Evolutionary conservation across 2,888 invertebrate species (phyloP), one percentile per base, ranked within the genome.

Genomic region (Epinotia ramella): DNA sequence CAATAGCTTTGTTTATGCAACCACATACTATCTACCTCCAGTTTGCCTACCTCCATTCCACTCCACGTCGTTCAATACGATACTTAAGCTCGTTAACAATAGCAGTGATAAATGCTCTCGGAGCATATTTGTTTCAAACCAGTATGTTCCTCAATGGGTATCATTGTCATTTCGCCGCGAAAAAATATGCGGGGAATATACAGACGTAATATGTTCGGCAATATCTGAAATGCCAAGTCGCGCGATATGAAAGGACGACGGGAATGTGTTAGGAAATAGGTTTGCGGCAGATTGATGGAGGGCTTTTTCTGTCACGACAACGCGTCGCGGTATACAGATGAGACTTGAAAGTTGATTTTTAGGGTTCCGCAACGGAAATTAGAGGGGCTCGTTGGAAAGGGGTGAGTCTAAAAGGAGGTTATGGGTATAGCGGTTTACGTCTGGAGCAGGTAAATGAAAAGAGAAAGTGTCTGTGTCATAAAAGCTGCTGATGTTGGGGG

Each of bases 241-340:
- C 73, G 84, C 87, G 87, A 88, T 87, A 88, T 89, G 87, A 88
- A 87, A 87, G 86, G 86, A 84, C 79, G 86, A 80, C 79, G 85
- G 84, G 84, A 85, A 86, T 85, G 85, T 87, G 86, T 86, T 86
- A 84, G 87, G 88, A 86, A 89, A 89, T 89, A 89, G 89, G 87
- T 87, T 88, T 83, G 84, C 82, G 83, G 86, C 80, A 81, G 84
- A 85, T 84, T 92, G 91, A 91, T 91, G 86, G 91, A 89, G 90
- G 87, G 89, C 85, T 89, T 88, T 90, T 86, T 89, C 87, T 89
- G 92, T 91, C 89, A 87, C 83, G 87, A 88, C 90, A 88, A 88
- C 88, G 87, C 87, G 84, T 83, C 83, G 82, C 83, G 81, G 79
- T 80, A 78, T 81, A 82, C 84, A 85, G 84, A 88, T 86, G 88